A percentile compares a stretch with the other conserved stretches of the same genome.
These are phyloP conservation scores for Linhomoeus sp. DNA, from an alignment of 2,888 invertebrate genomes.

Conservation along the genomic window DNA sequence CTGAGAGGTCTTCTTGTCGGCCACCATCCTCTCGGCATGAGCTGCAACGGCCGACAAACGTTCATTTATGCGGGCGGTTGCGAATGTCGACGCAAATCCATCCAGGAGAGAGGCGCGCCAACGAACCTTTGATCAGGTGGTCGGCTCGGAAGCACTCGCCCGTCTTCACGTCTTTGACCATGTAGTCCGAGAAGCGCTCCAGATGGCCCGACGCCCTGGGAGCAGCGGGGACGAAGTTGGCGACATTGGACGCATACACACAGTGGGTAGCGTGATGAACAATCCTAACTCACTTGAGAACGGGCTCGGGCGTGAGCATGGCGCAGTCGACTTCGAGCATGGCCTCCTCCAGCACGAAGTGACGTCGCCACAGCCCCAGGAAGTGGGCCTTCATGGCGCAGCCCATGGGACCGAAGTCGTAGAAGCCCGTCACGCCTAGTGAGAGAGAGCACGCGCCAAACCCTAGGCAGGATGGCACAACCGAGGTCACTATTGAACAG, in stretches of 20 bases:
- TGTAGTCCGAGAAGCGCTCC: constrained; percentile 91
- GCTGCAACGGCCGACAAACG: constrained; percentile 32
- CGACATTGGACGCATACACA: neutral
- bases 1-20: constrained; percentile 52
- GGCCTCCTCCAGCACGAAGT: constrained; percentile 87
- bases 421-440: constrained; percentile 53
- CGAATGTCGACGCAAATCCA: neutral
- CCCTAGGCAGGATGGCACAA: neutral
- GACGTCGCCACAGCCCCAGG: constrained; percentile 74
- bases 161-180: constrained; percentile 87
- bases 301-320: constrained; percentile 85
- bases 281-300: constrained; percentile 46
- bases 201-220: constrained; percentile 89
- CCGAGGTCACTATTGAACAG: neutral
- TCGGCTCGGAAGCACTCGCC: constrained; percentile 95
- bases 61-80: no score
- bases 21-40: constrained; percentile 57
- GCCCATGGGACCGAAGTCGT: constrained; percentile 98
- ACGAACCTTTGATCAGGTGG: constrained; percentile 64
- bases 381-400: constrained; percentile 92
- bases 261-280: neutral
- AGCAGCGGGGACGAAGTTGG: no score
- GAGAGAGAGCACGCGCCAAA: no score
- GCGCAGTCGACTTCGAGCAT: constrained; percentile 98
- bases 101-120: neutral